These are phyloP conservation scores for Ditula angustiorana DNA, from an alignment of 2,888 invertebrate genomes.

Conservation along the genomic window DNA sequence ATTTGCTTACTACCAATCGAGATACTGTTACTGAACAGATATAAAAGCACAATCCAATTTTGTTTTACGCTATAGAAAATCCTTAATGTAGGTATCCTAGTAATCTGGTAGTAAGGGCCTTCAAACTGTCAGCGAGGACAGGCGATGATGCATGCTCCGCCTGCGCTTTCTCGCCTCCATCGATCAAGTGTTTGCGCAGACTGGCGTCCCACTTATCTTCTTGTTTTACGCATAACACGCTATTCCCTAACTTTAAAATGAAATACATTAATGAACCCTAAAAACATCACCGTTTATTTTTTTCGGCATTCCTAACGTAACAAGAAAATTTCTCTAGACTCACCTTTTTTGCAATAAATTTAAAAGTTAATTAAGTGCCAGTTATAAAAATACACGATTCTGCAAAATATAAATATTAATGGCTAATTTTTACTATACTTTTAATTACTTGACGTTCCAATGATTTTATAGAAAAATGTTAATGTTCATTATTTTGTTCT, in stretches of 20 bases:
- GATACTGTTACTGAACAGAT: no score
- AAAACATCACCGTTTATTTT: no score
- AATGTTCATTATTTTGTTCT: background rate
- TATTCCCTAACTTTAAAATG: background rate
- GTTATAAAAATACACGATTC: slow-evolving; percentile 42
- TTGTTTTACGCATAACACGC: slow-evolving; percentile 17
- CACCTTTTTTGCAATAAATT: no score
- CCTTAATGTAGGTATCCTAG: background rate
- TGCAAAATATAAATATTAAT: slow-evolving; percentile 33
- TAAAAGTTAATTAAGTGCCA: slow-evolving; percentile 1
- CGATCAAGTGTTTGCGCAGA: slow-evolving; percentile 32
- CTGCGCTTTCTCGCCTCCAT: slow-evolving; percentile 40
- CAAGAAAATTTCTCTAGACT: no score
- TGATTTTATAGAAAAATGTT: background rate
- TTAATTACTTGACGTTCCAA: background rate
- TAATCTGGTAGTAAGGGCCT: background rate
- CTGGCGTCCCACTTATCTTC: slow-evolving; percentile 11
- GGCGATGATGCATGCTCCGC: slow-evolving; percentile 47
- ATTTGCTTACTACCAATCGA: no score
- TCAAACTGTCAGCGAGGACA: slow-evolving; percentile 1
- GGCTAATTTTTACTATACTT: slow-evolving; percentile 23
- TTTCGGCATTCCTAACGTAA: no score
- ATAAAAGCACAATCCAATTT: no score
- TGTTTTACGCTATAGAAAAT: background rate
- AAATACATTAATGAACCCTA: background rate